Percentiles rank a stretch among this genome's conserved stretches.
Conservation (phyloP, 2,888 invertebrate species). For the Dasypolia templi region DNA sequence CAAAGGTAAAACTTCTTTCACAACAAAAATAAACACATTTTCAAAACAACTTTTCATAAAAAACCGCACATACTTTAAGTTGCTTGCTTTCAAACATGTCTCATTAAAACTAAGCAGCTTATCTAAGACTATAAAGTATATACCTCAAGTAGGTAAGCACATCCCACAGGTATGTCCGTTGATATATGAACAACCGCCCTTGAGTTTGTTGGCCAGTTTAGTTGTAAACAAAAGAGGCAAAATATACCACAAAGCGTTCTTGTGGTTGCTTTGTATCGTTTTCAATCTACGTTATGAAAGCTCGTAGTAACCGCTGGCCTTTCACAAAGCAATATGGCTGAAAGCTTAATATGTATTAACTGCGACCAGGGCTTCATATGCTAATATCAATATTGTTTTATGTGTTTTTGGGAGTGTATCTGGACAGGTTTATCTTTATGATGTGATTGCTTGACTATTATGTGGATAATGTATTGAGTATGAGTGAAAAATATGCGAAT, state of each 20-base stretch:
- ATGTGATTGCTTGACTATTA: too few relatives aligned
- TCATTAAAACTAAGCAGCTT: slow-evolving; percentile 51
- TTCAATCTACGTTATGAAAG: slow-evolving; percentile 87
- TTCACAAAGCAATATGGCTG: slow-evolving; percentile 86
- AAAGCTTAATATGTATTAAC: slow-evolving; percentile 85
- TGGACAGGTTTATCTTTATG: slow-evolving; percentile 52
- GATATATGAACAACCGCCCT: slow-evolving; percentile 74
- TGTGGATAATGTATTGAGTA: slow-evolving; percentile 18
- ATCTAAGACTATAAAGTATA: slow-evolving; percentile 31
- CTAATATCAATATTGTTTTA: slow-evolving; percentile 64
- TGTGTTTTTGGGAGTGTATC: slow-evolving; percentile 48
- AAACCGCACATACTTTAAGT: slow-evolving; percentile 47
- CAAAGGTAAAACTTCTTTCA: not conserved
- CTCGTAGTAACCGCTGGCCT: slow-evolving; percentile 80
- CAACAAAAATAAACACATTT: not conserved
- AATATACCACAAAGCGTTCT: slow-evolving; percentile 88
- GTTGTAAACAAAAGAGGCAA: slow-evolving; percentile 77
- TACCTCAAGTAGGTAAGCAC: slow-evolving; percentile 40
- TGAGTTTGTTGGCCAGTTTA: slow-evolving; percentile 70
- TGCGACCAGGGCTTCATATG: slow-evolving; percentile 66
- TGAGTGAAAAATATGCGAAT: too few relatives aligned
- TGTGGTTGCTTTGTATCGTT: slow-evolving; percentile 87
- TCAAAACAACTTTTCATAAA: slow-evolving; percentile 16
- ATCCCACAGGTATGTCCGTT: slow-evolving; percentile 72
- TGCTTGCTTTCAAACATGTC: slow-evolving; percentile 25